phyloP scores from a whole-genome alignment of 35 echinoderm and acorn worm species.

The Ophiothrix spiculata region DNA sequence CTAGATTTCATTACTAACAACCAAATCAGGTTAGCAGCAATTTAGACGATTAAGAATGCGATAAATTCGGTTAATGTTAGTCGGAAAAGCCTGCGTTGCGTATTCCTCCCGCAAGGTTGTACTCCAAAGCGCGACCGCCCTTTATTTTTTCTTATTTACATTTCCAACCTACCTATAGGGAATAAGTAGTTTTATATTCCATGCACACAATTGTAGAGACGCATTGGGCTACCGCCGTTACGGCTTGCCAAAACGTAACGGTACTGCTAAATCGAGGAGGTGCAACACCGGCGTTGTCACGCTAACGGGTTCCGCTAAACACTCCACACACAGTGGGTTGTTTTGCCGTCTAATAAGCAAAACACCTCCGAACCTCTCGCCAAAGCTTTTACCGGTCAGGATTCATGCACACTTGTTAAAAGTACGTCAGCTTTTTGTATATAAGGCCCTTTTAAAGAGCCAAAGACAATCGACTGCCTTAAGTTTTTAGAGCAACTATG shows the following conservation, averaged over 20 bases:
- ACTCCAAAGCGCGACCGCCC: constrained; percentile 9
- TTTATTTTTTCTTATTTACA: background rate
- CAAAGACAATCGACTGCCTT: background rate
- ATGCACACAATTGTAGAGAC: background rate
- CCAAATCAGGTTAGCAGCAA: constrained; percentile 8
- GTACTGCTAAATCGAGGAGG: constrained; percentile 2
- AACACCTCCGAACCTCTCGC: background rate
- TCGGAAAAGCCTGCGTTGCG: background rate
- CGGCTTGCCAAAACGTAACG: constrained; percentile 3
- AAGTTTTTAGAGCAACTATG: background rate
- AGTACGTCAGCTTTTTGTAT: background rate
- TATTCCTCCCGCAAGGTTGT: background rate
- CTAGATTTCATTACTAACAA: constrained; percentile 6
- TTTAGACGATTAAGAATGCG: constrained; percentile 8
- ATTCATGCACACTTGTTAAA: background rate
- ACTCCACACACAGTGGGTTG: background rate
- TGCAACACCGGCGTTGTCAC: constrained; percentile 7
- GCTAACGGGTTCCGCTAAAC: constrained; percentile 1
- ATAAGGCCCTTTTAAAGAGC: background rate
- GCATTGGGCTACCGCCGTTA: constrained; percentile 2
- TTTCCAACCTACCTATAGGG: background rate
- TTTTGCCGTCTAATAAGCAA: background rate
- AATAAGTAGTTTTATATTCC: constrained; percentile 6
- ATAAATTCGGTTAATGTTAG: constrained; percentile 9
- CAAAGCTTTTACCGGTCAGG: background rate